Base-by-base conservation (phyloP, 2,888 invertebrate species). In the Coremacera marginata region DNA sequence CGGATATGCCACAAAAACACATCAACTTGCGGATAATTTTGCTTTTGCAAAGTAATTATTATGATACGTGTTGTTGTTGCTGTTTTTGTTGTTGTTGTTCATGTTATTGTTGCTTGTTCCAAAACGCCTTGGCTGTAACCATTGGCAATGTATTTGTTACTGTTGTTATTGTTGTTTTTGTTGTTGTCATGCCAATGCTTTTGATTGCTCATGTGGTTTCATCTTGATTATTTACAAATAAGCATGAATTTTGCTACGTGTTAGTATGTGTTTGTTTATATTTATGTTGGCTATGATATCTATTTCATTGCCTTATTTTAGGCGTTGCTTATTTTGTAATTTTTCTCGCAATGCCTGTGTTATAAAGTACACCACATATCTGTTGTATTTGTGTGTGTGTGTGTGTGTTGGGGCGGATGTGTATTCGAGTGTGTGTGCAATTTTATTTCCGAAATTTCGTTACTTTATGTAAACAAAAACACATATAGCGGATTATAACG, bases 171-270 rank as follows among this genome's bases (percentile, higher is more conserved):
- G 44, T 51, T 27, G 11, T 78, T 52, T 9, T 51, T 55, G 27
- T 72, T 79, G 67, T 44, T 71, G 76, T 37, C 44, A 75, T 75
- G 25, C 19, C n/a, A 22, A 76, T 70, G 70, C 75, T 82, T 81
- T 81, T 84, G 84, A 86, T 86, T 85, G 83, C 84, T 84, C 84
- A 78, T 83, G 84, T 82, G 86, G 83, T 78, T 82, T 83, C 82
- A 83, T 82, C 83, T 83, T 82, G 83, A 83, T 86, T 84, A 86
- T 87, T 86, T 87, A 86, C 86, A 85, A 79, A 76, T 77, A 84
- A 86, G n/a, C 7, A 19, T 19, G 62, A 14, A 8, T 62, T 31
- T 9, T 16, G 11, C 27, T 16, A n/a, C 34, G 37, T 65, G 19
- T 22, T 16, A 16, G 49, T 68, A 11, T 49, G 49, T 68, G 67